phyloP scores from a whole-genome alignment of 2,888 invertebrate genomes.

The Dorcus hopei region DNA sequence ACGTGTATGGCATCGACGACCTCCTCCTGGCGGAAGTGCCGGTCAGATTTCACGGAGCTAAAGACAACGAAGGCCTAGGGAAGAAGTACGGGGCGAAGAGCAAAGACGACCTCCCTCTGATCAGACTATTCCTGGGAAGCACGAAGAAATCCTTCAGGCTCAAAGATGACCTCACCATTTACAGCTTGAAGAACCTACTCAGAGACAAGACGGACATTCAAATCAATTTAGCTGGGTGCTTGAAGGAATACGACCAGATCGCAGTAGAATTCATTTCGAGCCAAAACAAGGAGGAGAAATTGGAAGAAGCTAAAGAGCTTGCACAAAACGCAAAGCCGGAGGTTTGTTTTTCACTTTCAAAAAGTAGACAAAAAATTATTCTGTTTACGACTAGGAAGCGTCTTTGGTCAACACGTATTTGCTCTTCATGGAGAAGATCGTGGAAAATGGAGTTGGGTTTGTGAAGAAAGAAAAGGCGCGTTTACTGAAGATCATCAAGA shows the following conservation, averaged over 20 bases:
- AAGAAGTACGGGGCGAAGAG: conserved; percentile 67
- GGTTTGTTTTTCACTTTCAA: conserved; percentile 1
- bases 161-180: conserved; percentile 56
- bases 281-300: conserved; percentile 51
- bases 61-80: conserved; percentile 81
- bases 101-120: conserved; percentile 78
- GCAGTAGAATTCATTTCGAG: conserved; percentile 68
- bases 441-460: conserved; percentile 77
- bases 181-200: conserved; percentile 67
- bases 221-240: conserved; percentile 82
- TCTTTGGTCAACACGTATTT: conserved; percentile 71
- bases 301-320: conserved; percentile 49
- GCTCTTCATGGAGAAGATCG: conserved; percentile 74
- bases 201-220: conserved; percentile 72
- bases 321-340: conserved; percentile 9
- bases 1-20: conserved; percentile 66
- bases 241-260: conserved; percentile 77
- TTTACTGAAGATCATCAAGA: conserved; percentile 70
- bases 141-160: conserved; percentile 46
- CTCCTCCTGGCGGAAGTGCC: conserved; percentile 83
- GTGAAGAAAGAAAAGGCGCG: conserved; percentile 72
- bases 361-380: not conserved
- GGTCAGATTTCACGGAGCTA: conserved; percentile 92
- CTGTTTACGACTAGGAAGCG: conserved; percentile 44
- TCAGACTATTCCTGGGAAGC: conserved; percentile 72